phyloP scores from a whole-genome alignment of 2,888 invertebrate species.

The Pollenia griseotomentosa region DNA sequence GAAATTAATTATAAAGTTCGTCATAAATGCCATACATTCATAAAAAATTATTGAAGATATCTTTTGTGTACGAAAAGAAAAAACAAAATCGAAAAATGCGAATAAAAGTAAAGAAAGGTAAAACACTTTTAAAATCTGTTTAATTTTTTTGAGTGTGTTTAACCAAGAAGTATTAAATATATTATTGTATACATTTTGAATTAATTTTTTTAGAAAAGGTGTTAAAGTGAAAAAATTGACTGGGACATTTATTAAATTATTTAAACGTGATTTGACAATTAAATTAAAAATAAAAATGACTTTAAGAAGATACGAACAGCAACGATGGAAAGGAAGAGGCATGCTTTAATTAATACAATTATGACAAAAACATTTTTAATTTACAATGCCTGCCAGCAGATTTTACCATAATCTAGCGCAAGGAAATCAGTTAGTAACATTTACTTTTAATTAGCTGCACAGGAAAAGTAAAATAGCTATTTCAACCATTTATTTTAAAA shows the following conservation, averaged over 20 bases:
- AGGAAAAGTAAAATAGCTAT: background rate
- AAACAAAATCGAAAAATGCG: no score
- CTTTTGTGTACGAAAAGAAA: no score
- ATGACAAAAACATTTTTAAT: constrained; percentile 24
- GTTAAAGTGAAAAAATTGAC: constrained; percentile 43
- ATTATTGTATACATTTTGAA: background rate
- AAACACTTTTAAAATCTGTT: no score
- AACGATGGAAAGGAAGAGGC: background rate
- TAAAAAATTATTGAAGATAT: no score
- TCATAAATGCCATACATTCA: no score
- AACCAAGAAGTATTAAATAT: background rate
- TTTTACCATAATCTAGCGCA: background rate
- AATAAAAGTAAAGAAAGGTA: no score
- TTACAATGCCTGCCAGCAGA: constrained; percentile 23
- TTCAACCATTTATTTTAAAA: constrained; percentile 10
- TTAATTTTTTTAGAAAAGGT: constrained; percentile 14
- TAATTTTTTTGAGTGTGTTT: constrained; percentile 10
- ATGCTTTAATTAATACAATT: constrained; percentile 36
- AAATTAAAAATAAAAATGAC: background rate
- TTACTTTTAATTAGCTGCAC: background rate
- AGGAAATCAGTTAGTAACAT: background rate
- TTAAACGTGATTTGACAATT: constrained; percentile 45
- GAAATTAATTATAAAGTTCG: no score
- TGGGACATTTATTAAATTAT: constrained; percentile 45
- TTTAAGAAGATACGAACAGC: background rate